Evolutionary conservation across 1,140 invertebrate genomes (phyloP), one percentile per base, ranked within the genome.

Genomic region (Muscidifurax raptorellus): DNA sequence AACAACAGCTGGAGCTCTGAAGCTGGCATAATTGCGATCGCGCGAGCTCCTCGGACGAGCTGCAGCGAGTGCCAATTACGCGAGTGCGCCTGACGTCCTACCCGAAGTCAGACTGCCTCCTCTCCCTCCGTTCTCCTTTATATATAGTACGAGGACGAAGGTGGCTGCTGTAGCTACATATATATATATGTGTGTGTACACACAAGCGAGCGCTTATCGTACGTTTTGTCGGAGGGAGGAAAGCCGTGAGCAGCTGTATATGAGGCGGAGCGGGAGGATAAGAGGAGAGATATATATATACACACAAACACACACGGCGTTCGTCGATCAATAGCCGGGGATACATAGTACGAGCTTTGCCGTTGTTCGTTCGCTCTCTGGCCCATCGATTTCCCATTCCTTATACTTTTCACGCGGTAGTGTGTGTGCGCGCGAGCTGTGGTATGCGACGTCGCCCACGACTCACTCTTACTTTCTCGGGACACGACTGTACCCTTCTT

Each of bases 311-410:
- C 18, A 77, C 10, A 75, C n/a, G 36, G 10, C 4, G 22, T 30
- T 66, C 30, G 13, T 22, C 78, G 78, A 80, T 80, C 80, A 32
- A 81, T 72, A 81, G 18, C 22, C 25, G 40, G n/a, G 74, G 40
- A 71, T 74, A 59, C 44, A 30, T 74, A 59, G 22, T 27, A 59
- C 27, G 64, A 25, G 40, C 40, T 44, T 30, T 80, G 18, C 66
- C 66, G 22, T 66, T 3, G 9, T 13, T 18, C 15, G 30, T 82
- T 47, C 64, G 12, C n/a, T 66, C 64, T 90, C 87, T 90, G 88
- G 84, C 88, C 66, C 87, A 91, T 91, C 89, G 88, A 92, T 91
- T 87, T 80, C 84, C 47, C 86, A 80, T 83, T 47, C 28, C 78
- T 72, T 28, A 59, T 47, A 28, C 36, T 40, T 40, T n/a, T 22